These are phyloP conservation scores for Procambarus clarkii DNA, from an alignment of 1,140 invertebrate species.

Conservation along the genomic window DNA sequence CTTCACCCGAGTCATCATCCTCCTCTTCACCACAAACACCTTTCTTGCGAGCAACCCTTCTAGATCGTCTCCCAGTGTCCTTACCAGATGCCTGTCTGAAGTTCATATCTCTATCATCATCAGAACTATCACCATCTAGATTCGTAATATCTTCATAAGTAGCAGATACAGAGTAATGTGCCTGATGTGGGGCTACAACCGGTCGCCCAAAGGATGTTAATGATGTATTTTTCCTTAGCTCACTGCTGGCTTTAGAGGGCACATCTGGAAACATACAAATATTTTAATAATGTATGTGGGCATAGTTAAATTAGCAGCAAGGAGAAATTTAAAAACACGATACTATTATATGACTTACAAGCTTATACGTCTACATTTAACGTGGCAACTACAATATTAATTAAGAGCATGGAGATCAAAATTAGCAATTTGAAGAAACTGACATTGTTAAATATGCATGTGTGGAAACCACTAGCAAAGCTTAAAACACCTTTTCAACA, in stretches of 20 bases:
- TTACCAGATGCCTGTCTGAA: constrained; percentile 22
- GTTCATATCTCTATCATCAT: constrained; percentile 59
- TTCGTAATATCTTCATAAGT: constrained; percentile 73
- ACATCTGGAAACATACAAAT: constrained; percentile 9
- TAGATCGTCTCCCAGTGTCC: constrained; percentile 51
- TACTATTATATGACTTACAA: too few species aligned
- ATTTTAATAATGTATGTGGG: too few species aligned
- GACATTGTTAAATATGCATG: too few species aligned
- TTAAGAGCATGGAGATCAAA: not conserved
- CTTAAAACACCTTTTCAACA: too few species aligned
- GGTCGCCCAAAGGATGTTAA: constrained; percentile 42
- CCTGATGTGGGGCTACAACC: constrained; percentile 25
- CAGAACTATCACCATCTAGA: constrained; percentile 75
- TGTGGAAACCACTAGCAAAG: too few species aligned
- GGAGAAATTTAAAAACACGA: too few species aligned
- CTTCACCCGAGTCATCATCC: constrained; percentile 68
- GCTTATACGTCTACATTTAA: not conserved
- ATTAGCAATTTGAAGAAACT: too few species aligned
- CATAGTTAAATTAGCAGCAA: too few species aligned
- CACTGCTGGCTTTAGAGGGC: not conserved
- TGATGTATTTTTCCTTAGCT: constrained; percentile 19
- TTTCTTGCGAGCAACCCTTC: constrained; percentile 66
- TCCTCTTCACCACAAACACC: constrained; percentile 58
- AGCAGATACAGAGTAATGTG: constrained; percentile 12
- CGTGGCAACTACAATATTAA: not conserved